Conservation (phyloP, 2,113 vertebrate species). For the Psammodynastes pulverulentus region DNA sequence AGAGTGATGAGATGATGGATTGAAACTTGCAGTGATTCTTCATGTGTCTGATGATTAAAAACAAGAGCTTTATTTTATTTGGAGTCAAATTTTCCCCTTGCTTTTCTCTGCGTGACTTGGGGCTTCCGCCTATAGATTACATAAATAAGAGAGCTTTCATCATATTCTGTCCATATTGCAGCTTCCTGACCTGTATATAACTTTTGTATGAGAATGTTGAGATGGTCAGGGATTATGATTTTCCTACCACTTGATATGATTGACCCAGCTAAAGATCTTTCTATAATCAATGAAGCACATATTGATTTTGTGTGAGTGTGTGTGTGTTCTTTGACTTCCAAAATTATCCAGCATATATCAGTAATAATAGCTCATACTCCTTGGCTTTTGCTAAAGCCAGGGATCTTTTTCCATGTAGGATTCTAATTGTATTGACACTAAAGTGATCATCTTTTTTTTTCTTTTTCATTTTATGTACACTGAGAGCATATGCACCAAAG, state of each 20-base stretch:
- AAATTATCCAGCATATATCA: not conserved
- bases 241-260: not conserved
- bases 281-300: not conserved
- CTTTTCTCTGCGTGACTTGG: not conserved
- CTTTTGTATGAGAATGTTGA: not conserved
- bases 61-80: slow-evolving; percentile 11
- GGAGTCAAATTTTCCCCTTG: not conserved
- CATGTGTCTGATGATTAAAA: slow-evolving; percentile 43
- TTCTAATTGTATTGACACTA: not conserved
- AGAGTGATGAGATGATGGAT: slow-evolving; percentile 30
- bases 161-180: not conserved
- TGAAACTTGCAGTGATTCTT: slow-evolving; percentile 47
- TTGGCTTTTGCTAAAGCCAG: not conserved
- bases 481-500: too few species aligned
- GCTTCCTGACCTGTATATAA: not conserved
- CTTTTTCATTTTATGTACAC: too few species aligned
- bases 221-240: not conserved
- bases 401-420: not conserved
- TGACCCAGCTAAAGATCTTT: not conserved
- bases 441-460: not conserved
- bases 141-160: not conserved
- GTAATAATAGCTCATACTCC: not conserved
- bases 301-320: not conserved
- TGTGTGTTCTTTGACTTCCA: not conserved
- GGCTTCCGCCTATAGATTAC: not conserved